Base-by-base conservation (phyloP, 2,888 invertebrate species). In the Eupithecia inturbata region DNA sequence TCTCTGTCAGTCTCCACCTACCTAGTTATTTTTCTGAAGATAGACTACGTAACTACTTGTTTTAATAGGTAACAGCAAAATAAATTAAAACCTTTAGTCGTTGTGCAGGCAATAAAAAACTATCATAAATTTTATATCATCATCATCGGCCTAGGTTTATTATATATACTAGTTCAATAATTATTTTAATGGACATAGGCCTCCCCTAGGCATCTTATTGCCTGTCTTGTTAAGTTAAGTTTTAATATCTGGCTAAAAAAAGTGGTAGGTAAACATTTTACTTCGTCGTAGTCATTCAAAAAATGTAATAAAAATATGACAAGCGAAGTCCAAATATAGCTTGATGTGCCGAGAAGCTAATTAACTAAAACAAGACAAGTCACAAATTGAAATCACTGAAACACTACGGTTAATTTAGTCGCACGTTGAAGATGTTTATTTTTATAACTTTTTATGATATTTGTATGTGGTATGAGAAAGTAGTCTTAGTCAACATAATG, bases 321-420 rank as follows among this genome's bases (percentile, higher is more conserved):
- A 68, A 64, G 26, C 41, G 9, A 62, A 31, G 6, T 62, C 73
- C 60, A 75, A 72, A 84, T 84, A 82, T 81, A 83, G 75, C 72
- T 39, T 78, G 81, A 82, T 81, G 82, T 77, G 81, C 78, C 78
- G 82, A 85, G 82, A 84, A 85, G 87, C 84, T 88, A 89, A 91
- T 90, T 91, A 91, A 87, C 86, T 87, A 82, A 89, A 90, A 91
- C 84, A 89, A 89, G 88, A 88, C 86, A 84, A 88, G 80, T 77
- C 83, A 88, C 88, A 88, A 90, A 91, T 91, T 90, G 88, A 82
- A 88, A 85, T 85, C 83, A 83, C 80, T 87, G 84, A 68, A 73
- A 75, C 73, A 49, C 68, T 69, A 69, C 85, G 88, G 87, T 89
- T 85, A 87, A 91, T 91, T 91, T 89, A 90, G 85, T 86, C 79